Base-by-base conservation (phyloP, 2,797 vertebrate genomes). In the Numenius phaeopus region DNA sequence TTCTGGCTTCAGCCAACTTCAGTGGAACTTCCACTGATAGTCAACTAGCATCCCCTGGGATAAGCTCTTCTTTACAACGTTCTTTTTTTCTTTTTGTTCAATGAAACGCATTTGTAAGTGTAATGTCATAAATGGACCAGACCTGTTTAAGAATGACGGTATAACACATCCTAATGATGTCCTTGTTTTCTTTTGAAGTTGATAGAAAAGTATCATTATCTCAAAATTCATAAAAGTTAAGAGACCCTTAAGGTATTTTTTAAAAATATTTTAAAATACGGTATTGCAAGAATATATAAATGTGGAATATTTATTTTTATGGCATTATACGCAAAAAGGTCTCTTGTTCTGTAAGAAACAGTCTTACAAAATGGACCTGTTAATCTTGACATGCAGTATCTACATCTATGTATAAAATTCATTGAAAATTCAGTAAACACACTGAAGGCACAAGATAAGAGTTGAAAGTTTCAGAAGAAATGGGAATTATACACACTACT, bases 381-480 rank as follows among this genome's bases (percentile, higher is more conserved):
- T 85, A 82, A 82, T 92, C 57, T 66, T 85, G 79, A 81, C 16
- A 54, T 58, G 27, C 8, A 40, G 23, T 59, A 83, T 89, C 83
- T 94, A 18, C 34, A 65, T 66, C 72, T 84, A 21, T 54, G 75
- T 49, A 84, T 32, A 85, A 89, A 90, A 87, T 30, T 59, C 21
- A 75, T 46, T 79, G 29, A 87, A 83, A 93, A 94, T 72, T 72
- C 77, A 64, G 29, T 69, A 96, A 95, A 93, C 55, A 86, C 34
- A 69, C 49, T 76, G 77, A 94, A 87, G 37, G 55, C 46, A 70
- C 26, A 91, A 95, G 64, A 82, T 69, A 94, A 94, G 94, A 95
- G 37, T 37, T 75, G 49, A 89, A 94, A 91, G n/a, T 85, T 91
- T 91, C 75, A 77, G 62, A 93, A 95, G 44, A 92, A 89, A 92